A percentile compares a stretch with the other conserved stretches of the same genome.
Conservation (phyloP, 2,113 vertebrate species). For the Castor canadensis region DNA sequence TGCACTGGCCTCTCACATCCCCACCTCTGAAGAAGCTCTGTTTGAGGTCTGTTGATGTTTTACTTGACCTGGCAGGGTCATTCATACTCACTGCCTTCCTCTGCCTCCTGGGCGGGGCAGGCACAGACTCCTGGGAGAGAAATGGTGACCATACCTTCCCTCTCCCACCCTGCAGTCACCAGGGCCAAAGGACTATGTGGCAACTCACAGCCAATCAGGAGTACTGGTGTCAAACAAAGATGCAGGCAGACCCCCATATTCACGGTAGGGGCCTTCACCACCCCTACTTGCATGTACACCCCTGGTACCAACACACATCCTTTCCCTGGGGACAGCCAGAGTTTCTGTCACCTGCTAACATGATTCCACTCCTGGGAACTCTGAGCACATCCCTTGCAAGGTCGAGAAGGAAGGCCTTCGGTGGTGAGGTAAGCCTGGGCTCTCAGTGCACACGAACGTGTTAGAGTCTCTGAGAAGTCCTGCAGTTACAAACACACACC, state of each 20-base stretch:
- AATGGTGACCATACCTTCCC: too few relatives aligned
- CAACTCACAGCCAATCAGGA: rapidly evolving
- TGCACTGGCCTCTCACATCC: background rate
- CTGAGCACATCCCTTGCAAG: too few relatives aligned
- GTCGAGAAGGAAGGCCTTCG: too few relatives aligned
- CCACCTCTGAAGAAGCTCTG: background rate
- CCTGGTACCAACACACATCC: background rate
- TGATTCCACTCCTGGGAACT: too few relatives aligned
- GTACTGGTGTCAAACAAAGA: too few relatives aligned
- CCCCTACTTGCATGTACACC: background rate
- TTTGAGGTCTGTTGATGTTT: background rate
- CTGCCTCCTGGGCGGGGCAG: background rate
- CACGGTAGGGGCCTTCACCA: background rate
- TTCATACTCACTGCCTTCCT: background rate
- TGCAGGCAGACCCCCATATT: rapidly evolving
- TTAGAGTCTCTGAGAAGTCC: background rate
- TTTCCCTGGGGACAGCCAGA: rapidly evolving
- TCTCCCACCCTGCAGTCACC: too few relatives aligned
- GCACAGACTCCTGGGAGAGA: background rate
- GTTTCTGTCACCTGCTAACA: too few relatives aligned
- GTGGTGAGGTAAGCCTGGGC: too few relatives aligned
- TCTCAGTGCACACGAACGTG: background rate
- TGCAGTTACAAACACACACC: background rate
- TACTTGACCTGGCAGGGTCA: background rate
- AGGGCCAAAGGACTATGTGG: too few relatives aligned